phyloP scores from a whole-genome alignment of 2,113 vertebrate species.

The Calonectris borealis region DNA sequence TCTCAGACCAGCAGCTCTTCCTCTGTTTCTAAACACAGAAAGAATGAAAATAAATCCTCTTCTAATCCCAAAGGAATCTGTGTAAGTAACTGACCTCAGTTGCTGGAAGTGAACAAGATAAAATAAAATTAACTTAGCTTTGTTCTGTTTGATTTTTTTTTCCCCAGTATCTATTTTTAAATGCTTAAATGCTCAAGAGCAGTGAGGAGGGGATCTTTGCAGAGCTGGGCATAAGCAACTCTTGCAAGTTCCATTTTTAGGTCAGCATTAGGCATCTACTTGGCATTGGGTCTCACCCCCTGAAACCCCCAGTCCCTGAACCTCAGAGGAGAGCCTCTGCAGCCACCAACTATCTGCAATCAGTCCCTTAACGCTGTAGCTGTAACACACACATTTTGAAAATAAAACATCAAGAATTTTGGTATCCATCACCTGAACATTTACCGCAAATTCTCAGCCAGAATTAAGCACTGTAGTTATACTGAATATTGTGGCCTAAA shows the following conservation, averaged over 20 bases:
- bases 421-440: neutral
- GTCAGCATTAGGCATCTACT: neutral
- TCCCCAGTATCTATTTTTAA: neutral
- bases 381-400: neutral
- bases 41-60: slow-evolving; percentile 83
- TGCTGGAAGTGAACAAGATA: neutral
- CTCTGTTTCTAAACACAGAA: slow-evolving; percentile 81
- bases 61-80: slow-evolving; percentile 80
- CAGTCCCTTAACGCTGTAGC: neutral
- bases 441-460: neutral
- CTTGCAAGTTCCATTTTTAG: slow-evolving; percentile 2
- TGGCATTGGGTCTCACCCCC: neutral
- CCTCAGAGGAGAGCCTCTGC: neutral
- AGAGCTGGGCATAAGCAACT: neutral
- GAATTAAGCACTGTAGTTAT: neutral
- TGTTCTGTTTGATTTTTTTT: neutral
- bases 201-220: neutral
- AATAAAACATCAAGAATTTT: neutral
- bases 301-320: neutral
- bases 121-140: neutral
- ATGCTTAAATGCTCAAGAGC: neutral
- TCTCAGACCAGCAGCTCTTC: slow-evolving; percentile 64
- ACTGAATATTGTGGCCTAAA: neutral
- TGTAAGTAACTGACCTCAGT: slow-evolving; percentile 69
- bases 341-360: neutral